A percentile compares a stretch with the other conserved stretches of the same genome.
phyloP scores from a whole-genome alignment of 2,888 invertebrate genomes.

The Philaethria dido region DNA sequence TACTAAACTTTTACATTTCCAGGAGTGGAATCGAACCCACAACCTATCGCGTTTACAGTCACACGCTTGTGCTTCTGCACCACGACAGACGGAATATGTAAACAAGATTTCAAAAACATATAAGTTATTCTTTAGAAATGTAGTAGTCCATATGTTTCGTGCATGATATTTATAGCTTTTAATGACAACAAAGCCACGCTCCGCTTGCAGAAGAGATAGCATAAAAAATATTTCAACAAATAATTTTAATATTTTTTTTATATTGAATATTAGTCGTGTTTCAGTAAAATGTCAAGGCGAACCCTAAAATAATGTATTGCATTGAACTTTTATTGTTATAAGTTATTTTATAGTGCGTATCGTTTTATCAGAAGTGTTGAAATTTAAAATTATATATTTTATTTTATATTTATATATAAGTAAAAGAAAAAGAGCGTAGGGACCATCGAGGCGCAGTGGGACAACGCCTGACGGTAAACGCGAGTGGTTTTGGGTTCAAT shows the following conservation, averaged over 20 bases:
- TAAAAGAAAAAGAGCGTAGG: no score
- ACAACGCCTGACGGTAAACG: not conserved
- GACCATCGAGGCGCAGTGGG: no score
- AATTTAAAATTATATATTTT: not conserved
- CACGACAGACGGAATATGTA: no score
- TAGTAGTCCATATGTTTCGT: conserved; percentile 22
- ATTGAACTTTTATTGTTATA: conserved; percentile 7
- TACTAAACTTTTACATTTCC: no score
- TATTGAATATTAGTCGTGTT: not conserved
- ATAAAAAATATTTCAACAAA: conserved; percentile 27
- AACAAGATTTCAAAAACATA: not conserved
- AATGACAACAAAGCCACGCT: conserved; percentile 56
- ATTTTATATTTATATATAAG: no score
- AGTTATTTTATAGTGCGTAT: not conserved
- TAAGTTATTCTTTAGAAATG: conserved; percentile 5
- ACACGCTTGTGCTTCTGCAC: no score
- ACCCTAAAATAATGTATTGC: not conserved
- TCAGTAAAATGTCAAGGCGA: conserved; percentile 8
- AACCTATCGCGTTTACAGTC: no score
- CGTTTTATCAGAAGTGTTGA: not conserved
- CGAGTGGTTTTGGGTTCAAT: no score
- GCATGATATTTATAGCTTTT: conserved; percentile 58
- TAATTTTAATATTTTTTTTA: not conserved
- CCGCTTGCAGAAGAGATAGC: conserved; percentile 52
- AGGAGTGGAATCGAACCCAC: no score